phyloP scores from a whole-genome alignment of 2,113 vertebrate species.

The Phylloscopus whistleri region DNA sequence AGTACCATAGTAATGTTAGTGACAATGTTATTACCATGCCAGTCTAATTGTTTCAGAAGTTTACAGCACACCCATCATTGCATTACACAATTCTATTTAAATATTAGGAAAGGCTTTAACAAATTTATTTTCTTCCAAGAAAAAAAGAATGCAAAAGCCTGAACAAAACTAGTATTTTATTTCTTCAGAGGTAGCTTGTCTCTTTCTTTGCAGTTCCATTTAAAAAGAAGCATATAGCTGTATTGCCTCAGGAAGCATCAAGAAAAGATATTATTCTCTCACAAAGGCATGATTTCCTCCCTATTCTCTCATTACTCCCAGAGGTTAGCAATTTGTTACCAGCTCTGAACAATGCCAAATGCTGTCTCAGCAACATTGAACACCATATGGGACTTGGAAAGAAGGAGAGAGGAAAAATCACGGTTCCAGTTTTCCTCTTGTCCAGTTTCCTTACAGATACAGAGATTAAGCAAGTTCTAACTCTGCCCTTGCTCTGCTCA shows the following conservation, averaged over 20 bases:
- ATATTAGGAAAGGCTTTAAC: background rate
- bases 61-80: background rate
- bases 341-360: background rate
- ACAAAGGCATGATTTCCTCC: background rate
- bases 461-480: background rate
- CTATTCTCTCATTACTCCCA: background rate
- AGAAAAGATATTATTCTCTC: background rate
- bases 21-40: background rate
- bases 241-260: background rate
- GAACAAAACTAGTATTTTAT: background rate
- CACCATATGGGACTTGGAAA: background rate
- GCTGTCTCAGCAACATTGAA: background rate
- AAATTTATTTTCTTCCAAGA: background rate
- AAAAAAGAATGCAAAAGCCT: background rate
- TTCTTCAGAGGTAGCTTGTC: background rate
- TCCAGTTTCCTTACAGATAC: background rate
- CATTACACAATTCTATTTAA: background rate
- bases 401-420: background rate
- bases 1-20: background rate
- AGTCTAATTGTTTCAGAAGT: background rate
- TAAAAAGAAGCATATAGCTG: background rate
- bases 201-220: background rate
- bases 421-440: background rate
- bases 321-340: conserved; percentile 9
- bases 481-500: background rate